Base-by-base conservation (phyloP, 2,113 vertebrate species). In the Daboia siamensis region DNA sequence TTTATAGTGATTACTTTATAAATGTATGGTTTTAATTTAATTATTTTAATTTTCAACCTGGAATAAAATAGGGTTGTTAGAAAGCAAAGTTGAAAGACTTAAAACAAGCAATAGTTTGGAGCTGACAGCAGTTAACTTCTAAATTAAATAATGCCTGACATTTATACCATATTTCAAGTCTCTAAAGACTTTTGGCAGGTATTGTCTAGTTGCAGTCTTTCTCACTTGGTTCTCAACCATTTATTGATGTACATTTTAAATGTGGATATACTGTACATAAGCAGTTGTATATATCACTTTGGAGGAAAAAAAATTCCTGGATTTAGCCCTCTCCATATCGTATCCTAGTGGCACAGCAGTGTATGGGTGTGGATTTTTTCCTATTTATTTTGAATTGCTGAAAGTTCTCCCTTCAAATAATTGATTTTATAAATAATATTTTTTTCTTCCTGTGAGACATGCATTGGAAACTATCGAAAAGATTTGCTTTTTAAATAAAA, bases 401-500 rank as follows among this genome's bases (percentile, higher is more conserved):
- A 88, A 93, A 2, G 11, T 46, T 91, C 91, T 10, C 26, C 26
- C 8, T 61, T 87, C 48, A 69, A 21, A 54, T 87, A 87, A 64
- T 13, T 39, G 13, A 64, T 91, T 95, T 6, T 93, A 46, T 7
- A 90, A 5, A 74, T 17, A 74, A 17, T n/a, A 21, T 1, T 61
- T 54, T 54, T 91, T 93, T 88, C 48, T 44, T 94, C 0, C 55
- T 51, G 88, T 74, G 69, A 74, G n/a, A 69, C 4, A n/a, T 85
- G 90, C 84, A 92, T 88, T 5, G 90, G 33, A 11, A 48, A 3
- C 86, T 93, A 56, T 89, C 57, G 11, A 21, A 23, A 94, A 90
- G 85, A 91, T 93, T 56, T 3, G 0, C 11, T 24, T 93, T 96
- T 93, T 90, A 48, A 29, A 9, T 93, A 61, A 89, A 85, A 94